Conservation (phyloP, 1,140 invertebrate species). For the Tetragnatha versicolor region DNA sequence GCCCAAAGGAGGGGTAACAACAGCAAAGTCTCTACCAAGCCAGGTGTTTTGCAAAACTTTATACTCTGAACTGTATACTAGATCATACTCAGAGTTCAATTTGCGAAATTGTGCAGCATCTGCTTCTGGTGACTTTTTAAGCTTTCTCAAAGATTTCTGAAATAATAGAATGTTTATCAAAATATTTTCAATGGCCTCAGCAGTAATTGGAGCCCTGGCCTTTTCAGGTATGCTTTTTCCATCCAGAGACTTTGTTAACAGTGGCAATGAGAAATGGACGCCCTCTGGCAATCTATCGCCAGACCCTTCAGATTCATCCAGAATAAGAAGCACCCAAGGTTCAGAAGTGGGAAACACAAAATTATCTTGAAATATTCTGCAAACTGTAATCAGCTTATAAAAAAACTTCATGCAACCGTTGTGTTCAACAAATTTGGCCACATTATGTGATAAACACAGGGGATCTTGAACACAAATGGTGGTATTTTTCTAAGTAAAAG, state of each 20-base stretch:
- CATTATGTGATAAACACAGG: slow-evolving; percentile 24
- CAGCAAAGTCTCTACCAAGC: not conserved
- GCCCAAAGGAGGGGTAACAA: no score
- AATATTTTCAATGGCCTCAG: not conserved
- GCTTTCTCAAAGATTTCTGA: not conserved
- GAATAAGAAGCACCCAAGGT: not conserved
- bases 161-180: not conserved
- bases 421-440: slow-evolving; percentile 32
- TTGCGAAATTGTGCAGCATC: not conserved
- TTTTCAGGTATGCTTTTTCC: not conserved
- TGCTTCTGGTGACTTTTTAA: not conserved
- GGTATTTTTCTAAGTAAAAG: slow-evolving; percentile 33
- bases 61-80: slow-evolving; percentile 1
- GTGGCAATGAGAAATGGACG: not conserved
- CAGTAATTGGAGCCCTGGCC: not conserved
- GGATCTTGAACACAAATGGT: slow-evolving; percentile 39
- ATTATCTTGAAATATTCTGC: slow-evolving; percentile 11
- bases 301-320: not conserved
- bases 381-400: not conserved
- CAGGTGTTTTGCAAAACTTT: slow-evolving; percentile 12
- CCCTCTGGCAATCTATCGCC: not conserved
- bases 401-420: slow-evolving; percentile 8
- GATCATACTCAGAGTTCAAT: not conserved
- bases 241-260: not conserved
- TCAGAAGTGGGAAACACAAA: not conserved